Base-by-base conservation (phyloP, 2,888 invertebrate genomes). In the Caenorhabditis sp. region DNA sequence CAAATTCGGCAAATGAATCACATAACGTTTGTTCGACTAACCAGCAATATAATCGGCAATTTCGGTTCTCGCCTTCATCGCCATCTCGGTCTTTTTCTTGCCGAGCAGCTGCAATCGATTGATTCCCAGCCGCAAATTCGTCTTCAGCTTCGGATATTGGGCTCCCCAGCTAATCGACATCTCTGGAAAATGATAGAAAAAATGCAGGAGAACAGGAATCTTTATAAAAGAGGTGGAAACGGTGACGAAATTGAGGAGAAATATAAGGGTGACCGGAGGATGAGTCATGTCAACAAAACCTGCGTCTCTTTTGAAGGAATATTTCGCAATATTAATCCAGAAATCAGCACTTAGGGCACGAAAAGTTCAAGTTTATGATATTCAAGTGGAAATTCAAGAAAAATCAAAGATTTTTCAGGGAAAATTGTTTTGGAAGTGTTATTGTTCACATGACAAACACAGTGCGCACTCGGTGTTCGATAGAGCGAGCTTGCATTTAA, bases 41-140 rank as follows among this genome's bases (percentile, higher is more conserved):
- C 94, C 95, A 83, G 92, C 92, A 78, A 97, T 93, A 89, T 95
- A 98, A 90, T 98, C 98, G 1, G 96, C 97, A 73, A 99, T 99
- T 92, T 99, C 98, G 89, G 94, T 94, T 79, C 96, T 92, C 0
- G 97, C 94, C 90, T 99, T 99, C 89, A 95, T 94, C 2, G 97
- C 94, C 85, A 97, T 91, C 91, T 99, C 99, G 0, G 96, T 94
- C 91, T 97, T 97, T 92, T 99, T 99, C 91, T 98, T 98, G 89
- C 96, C 96, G 83, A 98, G 89, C 63, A 99, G 91, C 90, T 97
- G 97, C 39, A 99, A 92, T 48, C 99, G 93, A 90, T 96, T 96
- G 85, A 96, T 93, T 8, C 95, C 93, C 83, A 99, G 91, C 82
- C 97, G 92, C 72, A 99, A 91, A 90, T 99, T 95, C 9, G 99